Conservation (phyloP, 2,888 invertebrate genomes). For the Pheosia gnoma region DNA sequence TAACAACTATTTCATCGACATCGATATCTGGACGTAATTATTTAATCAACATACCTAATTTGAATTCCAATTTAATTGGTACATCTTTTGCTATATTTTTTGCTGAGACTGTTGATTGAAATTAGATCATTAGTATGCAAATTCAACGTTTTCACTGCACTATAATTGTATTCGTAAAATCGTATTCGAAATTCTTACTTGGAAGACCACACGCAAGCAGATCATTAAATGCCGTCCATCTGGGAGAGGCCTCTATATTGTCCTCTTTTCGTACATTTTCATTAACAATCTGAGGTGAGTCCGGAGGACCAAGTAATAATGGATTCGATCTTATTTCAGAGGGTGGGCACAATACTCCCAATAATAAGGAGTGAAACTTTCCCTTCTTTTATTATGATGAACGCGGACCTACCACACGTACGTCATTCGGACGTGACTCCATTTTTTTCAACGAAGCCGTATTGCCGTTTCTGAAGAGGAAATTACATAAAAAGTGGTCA, state of each 20-base stretch:
- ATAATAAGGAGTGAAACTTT: slow-evolving; percentile 56
- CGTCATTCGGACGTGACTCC: slow-evolving; percentile 24
- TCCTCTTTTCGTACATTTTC: slow-evolving; percentile 45
- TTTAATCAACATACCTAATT: slow-evolving; percentile 56
- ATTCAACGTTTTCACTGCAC: slow-evolving; percentile 47
- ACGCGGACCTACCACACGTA: slow-evolving; percentile 47
- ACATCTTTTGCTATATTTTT: slow-evolving; percentile 52
- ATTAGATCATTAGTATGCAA: slow-evolving; percentile 60
- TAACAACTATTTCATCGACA: slow-evolving; percentile 53
- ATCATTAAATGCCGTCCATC: slow-evolving; percentile 58
- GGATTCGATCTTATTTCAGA: slow-evolving; percentile 54
- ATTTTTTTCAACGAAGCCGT: slow-evolving; percentile 25
- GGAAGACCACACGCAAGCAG: slow-evolving; percentile 68
- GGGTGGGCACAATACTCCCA: slow-evolving; percentile 60
- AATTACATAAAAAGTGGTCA: slow-evolving; percentile 31
- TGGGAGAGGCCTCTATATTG: slow-evolving; percentile 44
- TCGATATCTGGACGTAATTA: slow-evolving; percentile 52
- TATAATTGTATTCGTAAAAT: slow-evolving; percentile 55
- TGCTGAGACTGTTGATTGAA: slow-evolving; percentile 48
- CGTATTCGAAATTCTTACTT: slow-evolving; percentile 51
- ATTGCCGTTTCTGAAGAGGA: slow-evolving; percentile 19
- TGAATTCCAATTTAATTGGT: slow-evolving; percentile 57
- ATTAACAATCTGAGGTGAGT: slow-evolving; percentile 40
- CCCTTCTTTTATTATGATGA: slow-evolving; percentile 50
- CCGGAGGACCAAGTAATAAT: slow-evolving; percentile 43